Evolutionary conservation across 2,888 invertebrate genomes (phyloP).

Genomic region (Acleris laterana): DNA sequence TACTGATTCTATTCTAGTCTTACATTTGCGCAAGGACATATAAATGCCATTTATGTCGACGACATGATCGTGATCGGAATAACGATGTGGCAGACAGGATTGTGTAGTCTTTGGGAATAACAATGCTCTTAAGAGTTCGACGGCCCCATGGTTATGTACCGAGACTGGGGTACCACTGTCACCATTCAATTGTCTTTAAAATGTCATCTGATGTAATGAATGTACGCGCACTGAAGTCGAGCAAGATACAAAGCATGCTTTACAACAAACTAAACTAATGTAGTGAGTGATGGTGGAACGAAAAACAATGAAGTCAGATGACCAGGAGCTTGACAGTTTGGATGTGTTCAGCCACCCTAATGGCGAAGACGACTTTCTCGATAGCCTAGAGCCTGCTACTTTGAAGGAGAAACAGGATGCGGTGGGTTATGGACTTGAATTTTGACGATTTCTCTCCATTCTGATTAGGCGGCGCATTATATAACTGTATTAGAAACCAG

Average conservation of each 20-base stretch:
- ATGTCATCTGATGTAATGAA: slow-evolving; percentile 56
- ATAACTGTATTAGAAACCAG: neutral
- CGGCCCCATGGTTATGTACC: slow-evolving; percentile 70
- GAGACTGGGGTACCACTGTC: slow-evolving; percentile 54
- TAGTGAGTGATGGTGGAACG: slow-evolving; percentile 67
- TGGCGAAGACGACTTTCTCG: slow-evolving; percentile 65
- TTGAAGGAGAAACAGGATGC: slow-evolving; percentile 63
- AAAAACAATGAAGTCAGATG: slow-evolving; percentile 66
- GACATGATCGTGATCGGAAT: slow-evolving; percentile 69
- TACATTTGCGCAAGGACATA: slow-evolving; percentile 54
- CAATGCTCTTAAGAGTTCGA: slow-evolving; percentile 74
- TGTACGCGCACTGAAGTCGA: slow-evolving; percentile 7
- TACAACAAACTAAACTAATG: too few relatives aligned
- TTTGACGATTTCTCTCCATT: neutral
- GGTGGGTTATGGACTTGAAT: slow-evolving; percentile 52
- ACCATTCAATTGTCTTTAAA: slow-evolving; percentile 58
- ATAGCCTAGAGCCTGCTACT: slow-evolving; percentile 70
- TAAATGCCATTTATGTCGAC: slow-evolving; percentile 65
- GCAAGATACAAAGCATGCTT: neutral
- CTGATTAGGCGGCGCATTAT: neutral
- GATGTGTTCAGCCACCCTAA: slow-evolving; percentile 64
- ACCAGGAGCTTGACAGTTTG: slow-evolving; percentile 71
- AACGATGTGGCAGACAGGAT: slow-evolving; percentile 61
- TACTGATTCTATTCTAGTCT: slow-evolving; percentile 17
- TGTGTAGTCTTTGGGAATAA: slow-evolving; percentile 76